Base-by-base conservation (phyloP, 2,888 invertebrate species). In the Oscheius sp. region DNA sequence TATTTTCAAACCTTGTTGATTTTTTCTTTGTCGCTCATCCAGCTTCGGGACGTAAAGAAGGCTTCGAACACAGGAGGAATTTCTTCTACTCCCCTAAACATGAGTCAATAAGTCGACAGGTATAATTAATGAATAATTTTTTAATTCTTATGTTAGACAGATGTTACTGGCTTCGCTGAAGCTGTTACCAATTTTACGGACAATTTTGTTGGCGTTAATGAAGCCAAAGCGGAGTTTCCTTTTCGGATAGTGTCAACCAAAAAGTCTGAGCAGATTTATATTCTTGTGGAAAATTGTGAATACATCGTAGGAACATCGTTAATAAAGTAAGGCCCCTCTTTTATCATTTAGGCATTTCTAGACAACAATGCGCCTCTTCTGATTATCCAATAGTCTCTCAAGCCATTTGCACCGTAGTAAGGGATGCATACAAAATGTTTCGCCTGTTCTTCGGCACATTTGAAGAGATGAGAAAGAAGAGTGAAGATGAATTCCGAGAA, bases 151-250 rank as follows among this genome's bases (percentile, higher is more conserved):
- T 73, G 80, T 62, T 65, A 84, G 82, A 92, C 95, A 82, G 94
- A 92, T 87, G 92, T 93, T 87, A 92, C 96, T 75, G 96, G 97
- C 1, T 89, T 97, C 45, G 93, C 94, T 86, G 95, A 96, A 89
- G 96, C 95, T 38, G 92, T 96, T 64, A 92, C 95, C 54, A 93
- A 94, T 87, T 97, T 97, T 88, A 92, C 95, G 80, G 91, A 92
- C 20, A 79, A 80, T 38, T 82, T 85, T 61, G 66, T 71, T 22
- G 45, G 56, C 44, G 45, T 49, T 26, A 66, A 59, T 20, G 65
- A 68, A 36, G 20, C 51, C n/a, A 59, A 56, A 41, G 69, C 64
- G 28, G 70, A 70, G 20, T 77, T 74, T 50, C 74, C 74, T n/a
- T 77, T 59, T 36, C 49, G 77, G 24, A 71, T 71, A 14, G 73